Base-by-base conservation (phyloP, 2,888 invertebrate species). In the Dicycla oo region DNA sequence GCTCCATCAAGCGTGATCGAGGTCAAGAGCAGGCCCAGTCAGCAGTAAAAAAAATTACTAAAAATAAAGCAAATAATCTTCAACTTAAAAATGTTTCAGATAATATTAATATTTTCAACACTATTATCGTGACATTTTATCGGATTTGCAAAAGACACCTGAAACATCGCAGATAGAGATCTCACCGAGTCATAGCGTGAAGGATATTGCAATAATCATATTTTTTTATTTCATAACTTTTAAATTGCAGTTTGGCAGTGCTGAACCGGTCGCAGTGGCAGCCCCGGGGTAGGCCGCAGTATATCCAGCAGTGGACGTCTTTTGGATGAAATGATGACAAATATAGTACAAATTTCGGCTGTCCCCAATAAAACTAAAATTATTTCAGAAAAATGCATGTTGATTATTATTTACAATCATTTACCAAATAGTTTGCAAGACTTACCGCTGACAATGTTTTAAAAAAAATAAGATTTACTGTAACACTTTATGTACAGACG, bases 101-200 rank as follows among this genome's bases (percentile, higher is more conserved):
- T 38, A 38, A 38, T 18, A 13, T 58, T 18, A 4, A 38, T 58
- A 38, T 58, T 58, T 10, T n/a, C 8, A n/a, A 57, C 20, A 23
- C 5, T 40, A 11, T 45, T 70, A 70, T 40, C 71, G 7, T 30
- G 30, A 2, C 4, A 6, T 15, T 40, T 72, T 49, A 73, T 34
- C 26, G n/a, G 34, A 43, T 57, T 73, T 73, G 34, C 53, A 40
- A 53, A 23, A 20, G 18, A 54, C n/a, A 10, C 10, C 38, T 23
- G 40, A 26, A 40, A 40, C 18, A 18, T 68, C n/a, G 15, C 3
- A 30, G 47, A 23, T 65, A 34, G 2, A 65, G 6, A 68, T 68
- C n/a, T 30, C 3, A n/a, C 8, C n/a, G 26, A 69, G 30, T 68
- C 8, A 23, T 40, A 18, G n/a, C 20, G 18, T 5, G 30, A 30